These are phyloP conservation scores for Hypotaenidia philippensis DNA, from an alignment of 2,797 vertebrate genomes.

Conservation along the genomic window DNA sequence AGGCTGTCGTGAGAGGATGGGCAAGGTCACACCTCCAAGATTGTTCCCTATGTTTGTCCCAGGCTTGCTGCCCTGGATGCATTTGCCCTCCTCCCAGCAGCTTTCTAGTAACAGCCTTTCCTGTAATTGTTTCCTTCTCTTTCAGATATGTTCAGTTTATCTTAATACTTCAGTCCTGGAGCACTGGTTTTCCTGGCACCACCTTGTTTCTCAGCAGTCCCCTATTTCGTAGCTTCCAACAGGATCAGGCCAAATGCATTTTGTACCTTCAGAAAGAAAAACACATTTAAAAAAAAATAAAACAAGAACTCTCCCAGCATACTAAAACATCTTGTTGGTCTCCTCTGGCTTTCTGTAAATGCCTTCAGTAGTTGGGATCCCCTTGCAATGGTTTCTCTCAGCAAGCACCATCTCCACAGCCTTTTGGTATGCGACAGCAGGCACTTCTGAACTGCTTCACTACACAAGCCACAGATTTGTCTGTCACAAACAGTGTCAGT, in stretches of 20 bases:
- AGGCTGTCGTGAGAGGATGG: background rate
- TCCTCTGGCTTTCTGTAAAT: background rate
- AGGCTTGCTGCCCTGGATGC: background rate
- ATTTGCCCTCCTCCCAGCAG: background rate
- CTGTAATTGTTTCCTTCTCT: constrained; percentile 9
- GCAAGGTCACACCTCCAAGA: background rate
- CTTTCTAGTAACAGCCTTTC: constrained; percentile 26
- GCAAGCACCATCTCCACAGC: constrained; percentile 26
- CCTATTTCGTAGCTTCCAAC: background rate
- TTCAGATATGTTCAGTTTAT: background rate
- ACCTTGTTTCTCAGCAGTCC: background rate
- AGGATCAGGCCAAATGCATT: background rate
- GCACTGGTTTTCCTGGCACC: background rate
- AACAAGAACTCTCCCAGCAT: background rate
- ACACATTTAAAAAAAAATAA: background rate
- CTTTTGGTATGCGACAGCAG: constrained; percentile 64
- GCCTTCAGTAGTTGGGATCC: background rate
- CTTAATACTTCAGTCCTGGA: background rate
- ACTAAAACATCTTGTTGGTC: background rate
- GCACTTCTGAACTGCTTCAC: constrained; percentile 59
- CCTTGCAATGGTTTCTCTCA: background rate
- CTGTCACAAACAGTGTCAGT: constrained; percentile 68
- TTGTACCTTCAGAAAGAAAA: background rate
- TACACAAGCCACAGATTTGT: constrained; percentile 66
- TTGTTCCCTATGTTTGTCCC: background rate